Evolutionary conservation across 1,140 invertebrate genomes (phyloP).

Genomic region (Cyclina sinensis): DNA sequence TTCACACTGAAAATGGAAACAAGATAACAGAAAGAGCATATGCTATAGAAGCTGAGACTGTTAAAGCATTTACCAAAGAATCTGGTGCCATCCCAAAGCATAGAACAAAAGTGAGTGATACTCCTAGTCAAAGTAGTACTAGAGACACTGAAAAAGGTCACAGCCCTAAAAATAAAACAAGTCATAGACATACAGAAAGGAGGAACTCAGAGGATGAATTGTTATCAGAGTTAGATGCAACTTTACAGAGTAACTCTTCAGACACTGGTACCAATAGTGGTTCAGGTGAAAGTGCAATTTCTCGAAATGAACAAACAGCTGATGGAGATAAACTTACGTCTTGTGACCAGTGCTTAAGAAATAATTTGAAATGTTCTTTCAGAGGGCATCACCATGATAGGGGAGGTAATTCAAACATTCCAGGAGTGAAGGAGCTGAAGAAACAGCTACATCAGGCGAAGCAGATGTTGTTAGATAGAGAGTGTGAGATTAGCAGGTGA

Average conservation of each 20-base stretch:
- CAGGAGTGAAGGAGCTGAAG: conserved; percentile 42
- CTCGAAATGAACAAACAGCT: conserved; percentile 40
- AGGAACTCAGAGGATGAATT: conserved; percentile 62
- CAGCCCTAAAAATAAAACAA: background rate
- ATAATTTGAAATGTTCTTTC: conserved; percentile 55
- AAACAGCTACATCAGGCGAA: conserved; percentile 56
- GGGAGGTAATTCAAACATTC: conserved; percentile 17
- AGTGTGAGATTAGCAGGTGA: conserved; percentile 67
- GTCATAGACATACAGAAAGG: background rate
- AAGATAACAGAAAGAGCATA: background rate
- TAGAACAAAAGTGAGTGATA: background rate
- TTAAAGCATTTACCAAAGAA: conserved; percentile 20
- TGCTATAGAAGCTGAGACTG: background rate
- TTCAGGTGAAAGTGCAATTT: conserved; percentile 35
- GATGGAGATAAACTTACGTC: background rate
- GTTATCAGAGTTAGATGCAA: conserved; percentile 62
- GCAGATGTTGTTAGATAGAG: conserved; percentile 52
- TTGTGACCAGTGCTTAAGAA: conserved; percentile 59
- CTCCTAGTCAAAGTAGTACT: background rate
- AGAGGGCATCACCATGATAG: background rate
- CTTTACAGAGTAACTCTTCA: conserved; percentile 33
- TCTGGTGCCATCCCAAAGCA: conserved; percentile 37
- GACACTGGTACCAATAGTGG: background rate
- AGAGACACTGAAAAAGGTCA: background rate
- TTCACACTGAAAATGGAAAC: background rate